Conservation (phyloP, 2,113 vertebrate genomes). For the Xiphophorus couchianus region DNA sequence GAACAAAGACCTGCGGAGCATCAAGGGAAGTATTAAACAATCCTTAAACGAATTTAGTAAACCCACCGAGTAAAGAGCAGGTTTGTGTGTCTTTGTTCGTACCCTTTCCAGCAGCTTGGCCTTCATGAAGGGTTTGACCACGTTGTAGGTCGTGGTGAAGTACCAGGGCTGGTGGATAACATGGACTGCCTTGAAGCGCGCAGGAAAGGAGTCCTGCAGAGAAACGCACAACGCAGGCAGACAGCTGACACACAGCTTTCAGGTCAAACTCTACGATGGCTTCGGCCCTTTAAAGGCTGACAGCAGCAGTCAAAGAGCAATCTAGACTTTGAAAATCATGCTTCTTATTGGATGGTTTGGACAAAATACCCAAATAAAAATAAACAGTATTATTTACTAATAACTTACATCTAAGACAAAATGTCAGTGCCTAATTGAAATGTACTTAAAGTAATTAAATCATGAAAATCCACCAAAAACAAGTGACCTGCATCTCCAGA, state of each 20-base stretch:
- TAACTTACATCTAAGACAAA: neutral
- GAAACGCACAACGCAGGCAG: neutral
- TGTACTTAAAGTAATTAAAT: neutral
- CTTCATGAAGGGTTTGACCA: conserved; percentile 97
- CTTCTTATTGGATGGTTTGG: no score
- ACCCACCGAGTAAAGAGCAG: neutral
- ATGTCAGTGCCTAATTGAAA: neutral
- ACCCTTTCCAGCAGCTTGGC: conserved; percentile 96
- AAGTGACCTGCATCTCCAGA: neutral
- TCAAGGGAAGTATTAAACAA: neutral
- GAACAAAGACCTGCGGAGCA: conserved; percentile 87
- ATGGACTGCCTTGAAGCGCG: conserved; percentile 95
- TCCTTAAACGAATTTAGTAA: neutral
- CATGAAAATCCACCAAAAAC: neutral
- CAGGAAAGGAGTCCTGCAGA: conserved; percentile 94
- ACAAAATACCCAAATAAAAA: neutral
- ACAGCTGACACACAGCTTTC: neutral
- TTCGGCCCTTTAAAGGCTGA: neutral
- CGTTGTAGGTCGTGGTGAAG: conserved; percentile 97
- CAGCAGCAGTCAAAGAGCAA: no score
- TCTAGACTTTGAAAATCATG: no score
- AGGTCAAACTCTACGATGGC: neutral
- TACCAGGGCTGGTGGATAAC: conserved; percentile 99
- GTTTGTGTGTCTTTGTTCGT: conserved; percentile 31
- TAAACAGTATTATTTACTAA: neutral